A percentile compares a stretch with the other conserved stretches of the same genome.
Conservation (phyloP, 2,113 vertebrate genomes). For the Paramisgurnus dabryanus region DNA sequence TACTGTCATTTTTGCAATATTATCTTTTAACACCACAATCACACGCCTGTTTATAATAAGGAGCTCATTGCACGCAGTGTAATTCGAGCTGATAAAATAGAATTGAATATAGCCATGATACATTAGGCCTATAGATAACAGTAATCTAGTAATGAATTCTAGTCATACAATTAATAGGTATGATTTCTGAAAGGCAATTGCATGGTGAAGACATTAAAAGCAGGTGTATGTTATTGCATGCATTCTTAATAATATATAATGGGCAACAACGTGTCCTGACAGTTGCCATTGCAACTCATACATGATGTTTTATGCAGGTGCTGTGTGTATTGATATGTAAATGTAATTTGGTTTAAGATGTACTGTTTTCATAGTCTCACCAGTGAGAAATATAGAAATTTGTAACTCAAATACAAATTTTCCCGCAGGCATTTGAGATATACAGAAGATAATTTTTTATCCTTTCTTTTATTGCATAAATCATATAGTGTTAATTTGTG, state of each 20-base stretch:
- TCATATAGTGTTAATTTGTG: too few species aligned
- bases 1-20: not conserved
- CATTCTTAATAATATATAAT: not conserved
- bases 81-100: not conserved
- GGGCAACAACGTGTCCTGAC: constrained; percentile 6
- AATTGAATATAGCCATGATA: too few species aligned
- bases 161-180: not conserved
- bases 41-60: not conserved
- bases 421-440: not conserved
- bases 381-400: not conserved
- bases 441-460: too few species aligned
- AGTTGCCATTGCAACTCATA: not conserved
- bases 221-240: constrained; percentile 12
- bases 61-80: not conserved
- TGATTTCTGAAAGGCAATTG: not conserved
- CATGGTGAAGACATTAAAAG: not conserved
- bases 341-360: not conserved
- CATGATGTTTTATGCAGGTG: not conserved
- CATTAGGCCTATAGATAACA: not conserved
- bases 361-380: not conserved
- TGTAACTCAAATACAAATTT: not conserved
- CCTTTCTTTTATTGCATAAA: not conserved
- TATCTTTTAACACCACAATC: not conserved
- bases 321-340: not conserved
- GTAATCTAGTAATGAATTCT: not conserved